Evolutionary conservation across 2,888 invertebrate species (phyloP).

Genomic region (Macrophya alboannulata): DNA sequence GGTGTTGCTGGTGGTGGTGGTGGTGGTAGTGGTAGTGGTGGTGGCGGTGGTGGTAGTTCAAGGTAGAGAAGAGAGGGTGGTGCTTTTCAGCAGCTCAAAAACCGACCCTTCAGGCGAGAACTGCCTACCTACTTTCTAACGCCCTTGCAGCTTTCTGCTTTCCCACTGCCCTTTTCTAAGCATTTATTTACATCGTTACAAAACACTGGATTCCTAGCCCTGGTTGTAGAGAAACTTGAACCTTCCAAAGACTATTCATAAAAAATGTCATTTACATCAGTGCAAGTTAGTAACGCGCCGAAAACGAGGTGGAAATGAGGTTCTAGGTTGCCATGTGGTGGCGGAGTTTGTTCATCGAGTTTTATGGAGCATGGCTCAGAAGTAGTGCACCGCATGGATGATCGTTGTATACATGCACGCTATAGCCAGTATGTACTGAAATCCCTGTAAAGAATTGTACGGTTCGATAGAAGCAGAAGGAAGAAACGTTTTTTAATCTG

Average conservation of each 20-base stretch:
- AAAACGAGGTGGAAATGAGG: slow-evolving; percentile 28
- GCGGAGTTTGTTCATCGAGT: not conserved
- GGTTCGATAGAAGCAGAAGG: not conserved
- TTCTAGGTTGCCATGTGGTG: not conserved
- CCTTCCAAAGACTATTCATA: not conserved
- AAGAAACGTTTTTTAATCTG: slow-evolving; percentile 9
- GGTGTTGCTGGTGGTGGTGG: not conserved
- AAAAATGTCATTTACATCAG: slow-evolving; percentile 1
- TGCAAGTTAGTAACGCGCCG: slow-evolving; percentile 20
- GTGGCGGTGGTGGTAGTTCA: slow-evolving; percentile 5
- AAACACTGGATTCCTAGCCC: not conserved
- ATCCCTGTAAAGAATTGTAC: not conserved
- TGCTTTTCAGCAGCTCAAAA: slow-evolving; percentile 56
- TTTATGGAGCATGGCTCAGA: not conserved
- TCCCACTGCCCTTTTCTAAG: slow-evolving; percentile 24
- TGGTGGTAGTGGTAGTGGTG: not conserved
- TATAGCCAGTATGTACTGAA: not conserved
- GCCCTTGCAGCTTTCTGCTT: slow-evolving; percentile 24
- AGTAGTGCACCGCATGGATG: not conserved
- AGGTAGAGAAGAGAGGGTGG: slow-evolving; percentile 9
- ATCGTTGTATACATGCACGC: not conserved
- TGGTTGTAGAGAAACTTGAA: not conserved
- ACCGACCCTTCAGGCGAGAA: slow-evolving; percentile 50
- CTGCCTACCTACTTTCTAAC: slow-evolving; percentile 52
- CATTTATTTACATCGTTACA: slow-evolving; percentile 30